Base-by-base conservation (phyloP, 2,113 vertebrate species). In the Mesitornis unicolor region DNA sequence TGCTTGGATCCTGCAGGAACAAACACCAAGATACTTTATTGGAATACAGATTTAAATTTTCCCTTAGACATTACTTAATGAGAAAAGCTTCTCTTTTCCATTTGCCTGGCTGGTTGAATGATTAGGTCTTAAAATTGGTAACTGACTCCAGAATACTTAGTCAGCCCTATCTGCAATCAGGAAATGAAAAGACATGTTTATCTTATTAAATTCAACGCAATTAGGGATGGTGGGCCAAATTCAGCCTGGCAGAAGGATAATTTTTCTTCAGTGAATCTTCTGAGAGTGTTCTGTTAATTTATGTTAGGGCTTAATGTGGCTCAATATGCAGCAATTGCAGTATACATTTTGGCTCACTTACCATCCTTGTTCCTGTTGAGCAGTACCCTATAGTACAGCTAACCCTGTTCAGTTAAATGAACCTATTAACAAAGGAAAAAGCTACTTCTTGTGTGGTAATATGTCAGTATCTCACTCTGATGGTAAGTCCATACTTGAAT, bases 121-220 rank as follows among this genome's bases (percentile, higher is more conserved):
- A 64, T 83, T 87, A 69, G 40, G 40, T 80, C 67, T 94, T 92
- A 81, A 90, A 85, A 84, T 29, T 67, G 64, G 65, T 86, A 68
- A 84, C 45, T 73, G 89, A 80, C 90, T 92, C 45, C 69, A 91
- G 84, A 86, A 79, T 89, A 79, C 89, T 95, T 92, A 84, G 40
- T 83, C 59, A 94, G 64, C 64, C 64, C 91, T 86, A 92, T 92
- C 86, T 94, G 51, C 68, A 86, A 71, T 73, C 86, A 94, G 89
- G 93, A 95, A 94, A 77, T 95, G 64, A 89, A 93, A 80, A 88
- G 45, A 79, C 67, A 31, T 69, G 63, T 80, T 90, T 92, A 73
- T 90, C 63, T 83, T 92, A 90, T 43, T 84, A 86, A 80, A 86
- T 86, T 95, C 53, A 88, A 38, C 73, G 61, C 79, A 86, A 59